These are phyloP conservation scores for Sturnira hondurensis DNA, from an alignment of 2,113 vertebrate species.

Conservation along the genomic window DNA sequence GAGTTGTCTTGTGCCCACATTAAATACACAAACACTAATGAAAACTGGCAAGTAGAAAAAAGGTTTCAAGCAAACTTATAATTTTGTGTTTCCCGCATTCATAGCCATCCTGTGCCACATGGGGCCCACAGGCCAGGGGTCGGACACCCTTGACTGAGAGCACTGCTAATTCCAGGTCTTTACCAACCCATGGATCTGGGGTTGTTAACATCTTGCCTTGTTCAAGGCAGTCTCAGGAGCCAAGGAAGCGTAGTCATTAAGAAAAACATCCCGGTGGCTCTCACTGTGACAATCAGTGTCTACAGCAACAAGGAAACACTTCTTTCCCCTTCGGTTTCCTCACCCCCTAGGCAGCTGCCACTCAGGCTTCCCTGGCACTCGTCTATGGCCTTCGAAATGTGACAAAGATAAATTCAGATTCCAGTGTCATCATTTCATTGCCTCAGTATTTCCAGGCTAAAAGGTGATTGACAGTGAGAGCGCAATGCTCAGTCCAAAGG, in stretches of 20 bases:
- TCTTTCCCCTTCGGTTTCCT: neutral
- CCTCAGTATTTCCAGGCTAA: neutral
- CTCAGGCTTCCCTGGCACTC: neutral
- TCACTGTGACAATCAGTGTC: neutral
- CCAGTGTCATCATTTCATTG: neutral
- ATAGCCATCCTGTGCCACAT: no score
- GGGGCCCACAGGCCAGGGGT: no score
- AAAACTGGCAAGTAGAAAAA: no score
- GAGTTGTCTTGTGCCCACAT: no score
- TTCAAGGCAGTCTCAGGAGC: neutral
- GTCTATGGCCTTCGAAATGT: neutral
- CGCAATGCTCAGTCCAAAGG: neutral
- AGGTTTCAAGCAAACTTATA: no score
- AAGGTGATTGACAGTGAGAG: neutral
- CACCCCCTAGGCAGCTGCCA: neutral
- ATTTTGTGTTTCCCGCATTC: no score
- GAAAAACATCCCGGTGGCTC: neutral
- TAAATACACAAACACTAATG: no score
- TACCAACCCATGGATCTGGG: neutral
- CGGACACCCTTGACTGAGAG: neutral
- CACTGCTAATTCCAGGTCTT: neutral
- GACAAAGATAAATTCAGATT: neutral
- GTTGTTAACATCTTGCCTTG: neutral
- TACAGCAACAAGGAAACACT: neutral
- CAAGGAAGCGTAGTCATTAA: no score